Percentiles rank a stretch among this genome's conserved stretches.
Conservation (phyloP, 2,888 invertebrate genomes). For the Melolontha melolontha region DNA sequence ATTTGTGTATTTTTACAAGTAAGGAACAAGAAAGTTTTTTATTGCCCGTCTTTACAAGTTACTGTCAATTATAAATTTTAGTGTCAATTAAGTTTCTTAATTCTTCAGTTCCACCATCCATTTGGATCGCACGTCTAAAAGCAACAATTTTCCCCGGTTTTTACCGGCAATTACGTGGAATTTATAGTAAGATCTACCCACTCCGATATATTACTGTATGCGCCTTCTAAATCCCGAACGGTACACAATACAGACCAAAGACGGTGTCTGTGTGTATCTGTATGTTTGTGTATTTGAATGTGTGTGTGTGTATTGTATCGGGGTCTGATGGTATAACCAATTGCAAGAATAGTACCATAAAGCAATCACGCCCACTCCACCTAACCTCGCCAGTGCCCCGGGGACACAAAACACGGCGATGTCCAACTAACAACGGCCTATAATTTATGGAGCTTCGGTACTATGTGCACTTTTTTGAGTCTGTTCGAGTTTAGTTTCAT, state of each 20-base stretch:
- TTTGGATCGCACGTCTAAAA: neutral
- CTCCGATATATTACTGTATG: slow-evolving; percentile 14
- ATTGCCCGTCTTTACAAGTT: no score
- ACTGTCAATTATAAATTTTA: no score
- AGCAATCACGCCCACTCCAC: slow-evolving; percentile 56
- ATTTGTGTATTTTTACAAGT: no score
- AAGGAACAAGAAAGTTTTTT: no score
- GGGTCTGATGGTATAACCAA: slow-evolving; percentile 43
- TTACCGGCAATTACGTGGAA: slow-evolving; percentile 18
- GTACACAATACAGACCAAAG: neutral
- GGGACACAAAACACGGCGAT: slow-evolving; percentile 49
- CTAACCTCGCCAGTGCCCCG: slow-evolving; percentile 53
- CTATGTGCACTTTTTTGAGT: slow-evolving; percentile 28
- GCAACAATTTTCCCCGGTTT: slow-evolving; percentile 14
- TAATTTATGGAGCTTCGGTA: slow-evolving; percentile 50
- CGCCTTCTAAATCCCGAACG: neutral
- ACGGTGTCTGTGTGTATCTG: neutral
- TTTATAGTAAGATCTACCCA: slow-evolving; percentile 15
- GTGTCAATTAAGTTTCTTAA: no score
- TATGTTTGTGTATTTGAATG: slow-evolving; percentile 1
- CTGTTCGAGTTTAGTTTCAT: no score
- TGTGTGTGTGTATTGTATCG: neutral
- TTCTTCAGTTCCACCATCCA: no score
- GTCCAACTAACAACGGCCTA: slow-evolving; percentile 49
- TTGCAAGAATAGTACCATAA: slow-evolving; percentile 54